These are phyloP conservation scores for Heliconius hortense DNA, from an alignment of 2,888 invertebrate genomes.

Conservation along the genomic window DNA sequence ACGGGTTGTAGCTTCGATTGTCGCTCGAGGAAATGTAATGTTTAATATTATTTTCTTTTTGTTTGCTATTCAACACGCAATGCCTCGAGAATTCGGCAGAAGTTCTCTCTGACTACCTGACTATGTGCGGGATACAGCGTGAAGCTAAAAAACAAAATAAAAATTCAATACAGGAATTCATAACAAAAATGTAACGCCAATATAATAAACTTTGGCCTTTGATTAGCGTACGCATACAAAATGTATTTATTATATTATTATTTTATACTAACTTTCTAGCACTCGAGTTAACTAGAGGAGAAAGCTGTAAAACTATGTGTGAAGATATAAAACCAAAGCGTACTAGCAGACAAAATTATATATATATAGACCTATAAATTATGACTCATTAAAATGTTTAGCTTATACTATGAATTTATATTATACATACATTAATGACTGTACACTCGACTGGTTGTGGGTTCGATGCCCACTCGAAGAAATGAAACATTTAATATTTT, in stretches of 20 bases:
- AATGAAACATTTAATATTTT: too few relatives aligned
- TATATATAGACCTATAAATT: background rate
- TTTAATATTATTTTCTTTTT: too few relatives aligned
- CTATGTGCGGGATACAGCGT: too few relatives aligned
- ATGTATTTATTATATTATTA: background rate
- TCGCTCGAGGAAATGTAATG: too few relatives aligned
- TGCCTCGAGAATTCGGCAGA: too few relatives aligned
- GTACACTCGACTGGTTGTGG: too few relatives aligned
- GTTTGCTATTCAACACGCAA: too few relatives aligned
- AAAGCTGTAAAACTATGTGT: conserved; percentile 10
- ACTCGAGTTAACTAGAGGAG: conserved; percentile 5
- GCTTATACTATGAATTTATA: background rate
- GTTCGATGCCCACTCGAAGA: too few relatives aligned
- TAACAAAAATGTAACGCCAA: background rate
- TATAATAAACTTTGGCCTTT: background rate
- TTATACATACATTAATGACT: background rate
- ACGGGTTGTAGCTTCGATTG: too few relatives aligned
- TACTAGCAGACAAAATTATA: background rate
- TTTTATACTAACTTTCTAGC: background rate
- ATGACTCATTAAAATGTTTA: background rate
- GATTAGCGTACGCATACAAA: background rate
- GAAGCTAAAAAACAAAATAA: too few relatives aligned
- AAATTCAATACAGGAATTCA: background rate
- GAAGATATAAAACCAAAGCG: conserved; percentile 6
- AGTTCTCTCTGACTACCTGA: too few relatives aligned